Evolutionary conservation across 2,113 vertebrate species (phyloP).

Genomic region (Elaphurus davidianus): DNA sequence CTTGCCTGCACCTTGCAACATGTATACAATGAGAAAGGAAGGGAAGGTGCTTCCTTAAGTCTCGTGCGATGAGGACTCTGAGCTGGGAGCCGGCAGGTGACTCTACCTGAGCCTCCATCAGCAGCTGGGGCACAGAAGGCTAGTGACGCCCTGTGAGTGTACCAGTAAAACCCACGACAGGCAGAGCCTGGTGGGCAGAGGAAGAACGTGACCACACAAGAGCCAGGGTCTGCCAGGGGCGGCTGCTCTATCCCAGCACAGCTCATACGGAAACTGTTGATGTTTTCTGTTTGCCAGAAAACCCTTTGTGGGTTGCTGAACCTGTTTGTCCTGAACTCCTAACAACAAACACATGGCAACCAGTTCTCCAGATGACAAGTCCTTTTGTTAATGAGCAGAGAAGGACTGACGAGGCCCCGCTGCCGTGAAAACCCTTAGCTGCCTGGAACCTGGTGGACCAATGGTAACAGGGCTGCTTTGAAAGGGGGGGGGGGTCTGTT

Average conservation of each 20-base stretch:
- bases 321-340: slow-evolving; percentile 74
- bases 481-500: background rate
- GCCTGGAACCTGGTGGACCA: background rate
- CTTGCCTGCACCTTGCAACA: background rate
- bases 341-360: slow-evolving; percentile 58
- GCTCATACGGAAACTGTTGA: slow-evolving; percentile 54
- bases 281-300: slow-evolving; percentile 63
- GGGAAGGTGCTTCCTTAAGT: background rate
- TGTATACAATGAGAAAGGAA: background rate
- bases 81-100: background rate
- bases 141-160: background rate
- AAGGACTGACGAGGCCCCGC: background rate
- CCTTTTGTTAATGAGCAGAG: slow-evolving; percentile 55
- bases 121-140: background rate
- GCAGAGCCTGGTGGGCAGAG: background rate
- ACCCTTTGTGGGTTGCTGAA: slow-evolving; percentile 27
- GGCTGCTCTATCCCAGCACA: background rate
- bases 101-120: background rate
- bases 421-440: background rate
- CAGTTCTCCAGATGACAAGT: slow-evolving; percentile 63
- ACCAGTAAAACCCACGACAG: background rate
- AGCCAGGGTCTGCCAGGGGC: background rate
- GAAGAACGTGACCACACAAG: background rate
- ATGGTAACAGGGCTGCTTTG: background rate
- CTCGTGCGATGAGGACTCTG: background rate